phyloP scores from a whole-genome alignment of 2,888 invertebrate species.

The Ennomos fuscantarius region DNA sequence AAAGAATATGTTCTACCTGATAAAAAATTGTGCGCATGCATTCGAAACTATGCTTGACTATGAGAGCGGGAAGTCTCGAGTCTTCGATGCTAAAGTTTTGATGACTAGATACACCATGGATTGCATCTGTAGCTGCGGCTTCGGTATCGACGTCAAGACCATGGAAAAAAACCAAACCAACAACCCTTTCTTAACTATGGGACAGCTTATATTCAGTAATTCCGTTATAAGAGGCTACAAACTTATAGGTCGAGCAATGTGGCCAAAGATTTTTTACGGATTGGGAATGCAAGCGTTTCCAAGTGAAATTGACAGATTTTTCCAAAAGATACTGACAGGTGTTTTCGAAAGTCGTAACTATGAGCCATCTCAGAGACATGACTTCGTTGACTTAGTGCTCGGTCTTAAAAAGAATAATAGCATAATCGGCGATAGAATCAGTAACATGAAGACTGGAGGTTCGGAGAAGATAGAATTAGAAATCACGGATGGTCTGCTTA shows the following conservation, averaged over 20 bases:
- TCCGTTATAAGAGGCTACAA: conserved; percentile 38
- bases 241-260: conserved; percentile 41
- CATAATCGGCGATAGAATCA: conserved; percentile 53
- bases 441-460: conserved; percentile 41
- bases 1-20: conserved; percentile 52
- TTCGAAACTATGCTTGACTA: conserved; percentile 43
- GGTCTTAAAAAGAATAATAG: conserved; percentile 48
- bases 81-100: conserved; percentile 36
- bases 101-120: conserved; percentile 52
- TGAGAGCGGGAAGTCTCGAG: conserved; percentile 29
- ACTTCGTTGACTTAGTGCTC: conserved; percentile 59
- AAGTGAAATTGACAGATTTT: conserved; percentile 44
- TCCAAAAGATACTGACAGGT: conserved; percentile 43
- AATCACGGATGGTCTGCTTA: conserved; percentile 67
- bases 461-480: conserved; percentile 43
- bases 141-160: conserved; percentile 51
- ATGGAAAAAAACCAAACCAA: conserved; percentile 40
- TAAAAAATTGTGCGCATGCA: conserved; percentile 41
- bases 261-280: conserved; percentile 53
- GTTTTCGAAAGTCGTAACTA: conserved; percentile 50
- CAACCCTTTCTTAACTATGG: conserved; percentile 50
- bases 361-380: conserved; percentile 48
- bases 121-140: conserved; percentile 49
- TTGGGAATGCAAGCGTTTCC: conserved; percentile 46
- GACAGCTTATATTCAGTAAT: conserved; percentile 39